Evolutionary conservation across 2,113 vertebrate species (phyloP).

Genomic region (Siniperca knerii): DNA sequence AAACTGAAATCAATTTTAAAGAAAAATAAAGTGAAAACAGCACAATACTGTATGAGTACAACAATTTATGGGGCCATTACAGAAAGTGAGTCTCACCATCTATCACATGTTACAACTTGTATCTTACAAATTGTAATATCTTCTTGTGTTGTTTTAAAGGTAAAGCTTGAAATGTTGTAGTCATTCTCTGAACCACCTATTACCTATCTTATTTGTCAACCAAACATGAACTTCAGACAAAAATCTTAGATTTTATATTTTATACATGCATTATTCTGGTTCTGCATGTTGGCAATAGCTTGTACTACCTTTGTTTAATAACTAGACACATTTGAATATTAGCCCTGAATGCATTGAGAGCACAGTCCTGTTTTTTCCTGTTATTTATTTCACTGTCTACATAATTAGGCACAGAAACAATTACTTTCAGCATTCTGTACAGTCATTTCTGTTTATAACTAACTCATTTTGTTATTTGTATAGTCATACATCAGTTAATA

Average conservation of each 20-base stretch:
- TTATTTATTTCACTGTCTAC: background rate
- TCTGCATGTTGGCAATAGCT: background rate
- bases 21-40: background rate
- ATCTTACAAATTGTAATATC: background rate
- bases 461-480: background rate
- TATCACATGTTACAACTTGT: too few relatives aligned
- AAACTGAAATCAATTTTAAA: background rate
- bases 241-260: too few relatives aligned
- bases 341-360: background rate
- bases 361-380: background rate
- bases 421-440: background rate
- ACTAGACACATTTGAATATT: background rate
- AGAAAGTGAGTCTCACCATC: background rate
- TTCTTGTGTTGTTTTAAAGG: background rate
- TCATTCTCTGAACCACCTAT: background rate
- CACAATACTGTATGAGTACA: background rate
- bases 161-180: background rate
- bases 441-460: background rate
- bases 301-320: background rate
- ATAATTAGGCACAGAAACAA: background rate
- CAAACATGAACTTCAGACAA: background rate
- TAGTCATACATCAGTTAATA: background rate
- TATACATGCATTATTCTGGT: background rate
- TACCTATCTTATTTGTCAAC: background rate
- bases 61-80: background rate